Evolutionary conservation across 2,113 vertebrate genomes (phyloP), one percentile per base, ranked within the genome.

Genomic region (Cyprinodon brontotheroides): DNA sequence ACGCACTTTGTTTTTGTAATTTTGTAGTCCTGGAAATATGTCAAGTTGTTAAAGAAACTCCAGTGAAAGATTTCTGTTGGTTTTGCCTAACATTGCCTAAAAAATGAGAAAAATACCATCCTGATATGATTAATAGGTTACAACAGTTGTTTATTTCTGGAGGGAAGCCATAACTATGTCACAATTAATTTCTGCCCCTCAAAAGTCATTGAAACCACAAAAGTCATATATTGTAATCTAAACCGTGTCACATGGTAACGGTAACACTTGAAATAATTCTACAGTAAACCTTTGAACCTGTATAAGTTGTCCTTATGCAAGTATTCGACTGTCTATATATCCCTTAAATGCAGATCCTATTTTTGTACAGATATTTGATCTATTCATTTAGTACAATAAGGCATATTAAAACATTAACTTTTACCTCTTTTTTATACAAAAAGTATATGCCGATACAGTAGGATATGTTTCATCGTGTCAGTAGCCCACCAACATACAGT

Each of bases 401-500:
- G 17, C 50, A 53, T 8, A n/a, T 53, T 6, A 7, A 57, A 57
- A 57, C 50, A 57, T 57, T 3, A 72, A 37, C 41, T 37, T 59
- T 59, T 4, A 41, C 48, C 36, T 43, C 47, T 75, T 69, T 67
- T 74, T 80, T 61, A 77, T 43, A 61, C 3, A 14, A 41, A 57
- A 64, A 11, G 68, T 61, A 39, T 86, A 77, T 76, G 74, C 71
- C 17, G 29, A 65, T 72, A 70, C 13, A 45, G 86, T 66, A n/a
- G 77, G 75, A 60, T 39, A 48, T 79, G 76, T 90, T 90, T 87
- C 82, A 87, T 87, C 85, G 70, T 65, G 80, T 86, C 88, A 91
- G 94, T 92, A 93, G 88, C 71, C 72, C 80, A 72, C 70, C 68
- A 71, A 80, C 72, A 65, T 84, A 87, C 85, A 90, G 87, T 89